A percentile compares a stretch with the other conserved stretches of the same genome.
Conservation (phyloP, 64 coral and sea anemone species). For the Hydrozoanthus tunicans region DNA sequence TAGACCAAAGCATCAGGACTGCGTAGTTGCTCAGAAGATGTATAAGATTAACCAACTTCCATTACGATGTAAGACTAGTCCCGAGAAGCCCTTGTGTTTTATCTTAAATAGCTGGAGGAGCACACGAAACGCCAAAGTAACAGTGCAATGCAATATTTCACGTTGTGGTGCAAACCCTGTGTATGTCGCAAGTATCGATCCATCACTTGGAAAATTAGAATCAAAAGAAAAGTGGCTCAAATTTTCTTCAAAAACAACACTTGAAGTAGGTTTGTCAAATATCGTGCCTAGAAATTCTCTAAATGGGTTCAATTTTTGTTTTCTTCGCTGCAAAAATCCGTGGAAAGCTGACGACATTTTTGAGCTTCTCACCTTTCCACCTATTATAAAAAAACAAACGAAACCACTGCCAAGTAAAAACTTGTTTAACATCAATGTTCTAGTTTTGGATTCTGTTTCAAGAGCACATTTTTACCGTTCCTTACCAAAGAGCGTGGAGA, state of each 20-base stretch:
- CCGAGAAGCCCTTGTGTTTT: constrained; percentile 16
- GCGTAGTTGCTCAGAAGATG: neutral
- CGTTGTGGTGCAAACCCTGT: constrained; percentile 35
- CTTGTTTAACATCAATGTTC: constrained; percentile 65
- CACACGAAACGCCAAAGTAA: neutral
- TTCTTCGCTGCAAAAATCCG: constrained; percentile 32
- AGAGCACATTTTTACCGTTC: constrained; percentile 75
- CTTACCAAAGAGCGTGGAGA: constrained; percentile 50
- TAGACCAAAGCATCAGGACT: neutral
- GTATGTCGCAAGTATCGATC: constrained; percentile 36
- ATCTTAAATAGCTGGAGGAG: constrained; percentile 15
- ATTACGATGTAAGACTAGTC: neutral
- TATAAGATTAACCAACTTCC: constrained; percentile 40
- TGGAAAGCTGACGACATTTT: neutral
- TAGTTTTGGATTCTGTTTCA: constrained; percentile 76
- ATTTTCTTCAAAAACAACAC: constrained; percentile 10
- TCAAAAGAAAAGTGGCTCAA: constrained; percentile 19
- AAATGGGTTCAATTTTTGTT: constrained; percentile 45
- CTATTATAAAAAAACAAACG: constrained; percentile 6
- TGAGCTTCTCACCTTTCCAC: constrained; percentile 33
- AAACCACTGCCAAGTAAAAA: neutral
- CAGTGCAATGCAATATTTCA: constrained; percentile 17
- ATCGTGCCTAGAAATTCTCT: constrained; percentile 23
- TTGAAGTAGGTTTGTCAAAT: constrained; percentile 13
- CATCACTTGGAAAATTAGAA: constrained; percentile 34